phyloP scores from a whole-genome alignment of 2,113 vertebrate species.

The Chaenogobius annularis region DNA sequence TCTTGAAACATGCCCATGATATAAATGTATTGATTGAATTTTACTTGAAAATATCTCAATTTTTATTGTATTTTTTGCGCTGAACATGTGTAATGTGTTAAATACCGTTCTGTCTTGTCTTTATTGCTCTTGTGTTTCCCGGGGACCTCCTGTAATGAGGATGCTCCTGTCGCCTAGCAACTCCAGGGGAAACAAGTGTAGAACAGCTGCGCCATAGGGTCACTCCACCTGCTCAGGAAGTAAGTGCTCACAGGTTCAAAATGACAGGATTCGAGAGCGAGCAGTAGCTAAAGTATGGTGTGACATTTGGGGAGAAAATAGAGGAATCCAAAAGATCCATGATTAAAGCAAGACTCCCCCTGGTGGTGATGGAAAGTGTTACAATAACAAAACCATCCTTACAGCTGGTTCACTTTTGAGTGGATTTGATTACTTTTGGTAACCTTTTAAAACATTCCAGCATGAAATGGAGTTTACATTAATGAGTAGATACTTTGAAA shows the following conservation, averaged over 20 bases:
- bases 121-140: conserved; percentile 50
- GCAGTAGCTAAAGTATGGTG: conserved; percentile 18
- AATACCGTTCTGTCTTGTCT: conserved; percentile 34
- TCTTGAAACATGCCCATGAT: no score
- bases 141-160: conserved; percentile 44
- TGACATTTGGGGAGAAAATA: conserved; percentile 4
- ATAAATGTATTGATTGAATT: no score
- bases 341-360: conserved; percentile 12
- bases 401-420: neutral
- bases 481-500: no score
- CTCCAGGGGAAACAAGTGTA: conserved; percentile 57
- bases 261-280: conserved; percentile 8
- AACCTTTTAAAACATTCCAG: no score
- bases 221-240: conserved; percentile 32
- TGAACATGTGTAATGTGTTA: conserved; percentile 21
- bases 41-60: no score
- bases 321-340: neutral
- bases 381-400: conserved; percentile 46
- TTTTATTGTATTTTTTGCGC: neutral
- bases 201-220: conserved; percentile 65
- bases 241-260: conserved; percentile 29
- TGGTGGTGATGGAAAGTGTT: conserved; percentile 33
- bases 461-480: no score
- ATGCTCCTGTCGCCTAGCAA: conserved; percentile 70
- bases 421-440: neutral